Percentiles rank a stretch among this genome's conserved stretches.
Conservation (phyloP, 2,113 vertebrate genomes). For the Suricata suricatta region DNA sequence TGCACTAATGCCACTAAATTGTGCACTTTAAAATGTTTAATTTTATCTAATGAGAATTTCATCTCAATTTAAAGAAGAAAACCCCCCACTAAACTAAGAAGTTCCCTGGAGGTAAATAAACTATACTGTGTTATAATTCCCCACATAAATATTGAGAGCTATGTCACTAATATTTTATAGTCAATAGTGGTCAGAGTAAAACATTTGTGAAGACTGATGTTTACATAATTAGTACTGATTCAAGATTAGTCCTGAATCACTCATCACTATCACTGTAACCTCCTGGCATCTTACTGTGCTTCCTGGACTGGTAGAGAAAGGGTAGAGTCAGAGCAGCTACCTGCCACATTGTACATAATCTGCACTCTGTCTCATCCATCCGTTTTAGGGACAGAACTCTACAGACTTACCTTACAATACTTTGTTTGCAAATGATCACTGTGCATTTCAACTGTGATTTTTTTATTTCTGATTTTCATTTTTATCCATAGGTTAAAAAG, state of each 20-base stretch:
- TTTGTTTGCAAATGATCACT: neutral
- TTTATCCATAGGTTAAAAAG: neutral
- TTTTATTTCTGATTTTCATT: conserved; percentile 16
- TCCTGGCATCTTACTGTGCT: neutral
- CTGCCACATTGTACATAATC: neutral
- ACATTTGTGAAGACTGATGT: neutral
- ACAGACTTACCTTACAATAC: neutral
- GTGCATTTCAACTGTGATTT: neutral
- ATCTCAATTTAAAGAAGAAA: no score
- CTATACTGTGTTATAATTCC: neutral
- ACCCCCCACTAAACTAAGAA: neutral
- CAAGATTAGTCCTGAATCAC: neutral
- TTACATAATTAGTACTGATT: neutral
- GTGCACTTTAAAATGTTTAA: neutral
- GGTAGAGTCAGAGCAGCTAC: neutral
- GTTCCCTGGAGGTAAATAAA: neutral
- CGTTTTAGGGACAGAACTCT: neutral
- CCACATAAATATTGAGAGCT: neutral
- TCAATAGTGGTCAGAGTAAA: neutral
- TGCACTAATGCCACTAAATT: neutral
- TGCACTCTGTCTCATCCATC: neutral
- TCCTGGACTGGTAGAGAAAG: neutral
- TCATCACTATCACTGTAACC: neutral
- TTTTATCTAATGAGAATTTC: neutral
- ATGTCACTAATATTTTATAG: neutral